Evolutionary conservation across 2,113 vertebrate species (phyloP).

Genomic region (Nothocercus julius): DNA sequence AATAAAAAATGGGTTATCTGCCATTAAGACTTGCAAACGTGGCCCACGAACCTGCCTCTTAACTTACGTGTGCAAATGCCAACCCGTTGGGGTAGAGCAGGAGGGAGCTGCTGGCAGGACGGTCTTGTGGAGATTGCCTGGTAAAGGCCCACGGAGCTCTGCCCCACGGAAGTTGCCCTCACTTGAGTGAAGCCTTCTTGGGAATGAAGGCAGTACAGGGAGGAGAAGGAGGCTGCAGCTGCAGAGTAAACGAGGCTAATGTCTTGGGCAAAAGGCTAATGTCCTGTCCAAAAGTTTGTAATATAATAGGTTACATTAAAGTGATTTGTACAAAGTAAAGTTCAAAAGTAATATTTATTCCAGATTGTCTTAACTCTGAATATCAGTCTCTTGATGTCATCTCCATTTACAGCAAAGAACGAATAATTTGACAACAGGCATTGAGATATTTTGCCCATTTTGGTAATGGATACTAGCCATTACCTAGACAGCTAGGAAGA

Average conservation of each 20-base stretch:
- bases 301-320: not conserved
- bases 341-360: not conserved
- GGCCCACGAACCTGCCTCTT: not conserved
- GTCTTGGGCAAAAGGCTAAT: not conserved
- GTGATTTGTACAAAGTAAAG: not conserved
- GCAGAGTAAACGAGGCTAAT: accelerated
- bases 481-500: not conserved
- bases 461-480: not conserved
- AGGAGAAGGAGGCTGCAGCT: not conserved
- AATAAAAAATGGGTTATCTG: not conserved
- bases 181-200: accelerated
- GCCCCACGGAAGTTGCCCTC: accelerated
- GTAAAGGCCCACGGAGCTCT: not conserved
- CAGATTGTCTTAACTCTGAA: not conserved
- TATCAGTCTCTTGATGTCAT: not conserved
- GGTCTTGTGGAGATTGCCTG: not conserved
- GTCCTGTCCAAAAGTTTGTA: not conserved
- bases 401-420: not conserved
- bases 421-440: not conserved
- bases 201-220: not conserved
- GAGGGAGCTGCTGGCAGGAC: not conserved
- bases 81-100: not conserved
- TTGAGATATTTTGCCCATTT: not conserved
- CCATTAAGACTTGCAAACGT: not conserved
- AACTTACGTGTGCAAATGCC: not conserved